Evolutionary conservation across 2,888 invertebrate genomes (phyloP).

Genomic region (Synergus umbraculus): DNA sequence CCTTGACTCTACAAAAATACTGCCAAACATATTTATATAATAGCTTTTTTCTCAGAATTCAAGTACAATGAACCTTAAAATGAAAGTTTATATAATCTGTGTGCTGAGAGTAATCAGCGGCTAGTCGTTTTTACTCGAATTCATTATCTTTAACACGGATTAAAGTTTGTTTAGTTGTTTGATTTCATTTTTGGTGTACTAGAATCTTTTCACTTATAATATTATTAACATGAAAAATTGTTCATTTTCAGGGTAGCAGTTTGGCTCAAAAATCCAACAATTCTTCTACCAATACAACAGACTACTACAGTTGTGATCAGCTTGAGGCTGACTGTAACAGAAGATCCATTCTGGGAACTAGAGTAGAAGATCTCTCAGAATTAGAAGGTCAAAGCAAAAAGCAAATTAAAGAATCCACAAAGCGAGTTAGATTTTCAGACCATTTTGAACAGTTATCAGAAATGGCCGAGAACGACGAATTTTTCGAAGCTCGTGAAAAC

Average conservation of each 20-base stretch:
- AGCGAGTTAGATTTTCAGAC: slow-evolving; percentile 22
- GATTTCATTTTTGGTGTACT: background rate
- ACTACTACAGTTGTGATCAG: slow-evolving; percentile 1
- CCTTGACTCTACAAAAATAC: too few relatives aligned
- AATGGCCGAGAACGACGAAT: slow-evolving; percentile 21
- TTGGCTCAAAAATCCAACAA: background rate
- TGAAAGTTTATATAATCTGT: too few relatives aligned
- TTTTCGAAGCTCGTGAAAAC: slow-evolving; percentile 8
- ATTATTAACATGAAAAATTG: background rate
- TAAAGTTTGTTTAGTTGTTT: too few relatives aligned
- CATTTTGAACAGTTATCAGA: background rate
- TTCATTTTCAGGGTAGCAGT: background rate
- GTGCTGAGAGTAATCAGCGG: too few relatives aligned
- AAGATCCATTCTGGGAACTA: background rate
- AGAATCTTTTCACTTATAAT: background rate
- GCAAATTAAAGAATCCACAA: slow-evolving; percentile 7
- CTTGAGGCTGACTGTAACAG: background rate
- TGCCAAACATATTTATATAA: too few relatives aligned
- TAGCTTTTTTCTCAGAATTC: too few relatives aligned
- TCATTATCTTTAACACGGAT: too few relatives aligned
- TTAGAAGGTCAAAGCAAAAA: background rate
- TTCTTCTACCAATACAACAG: background rate
- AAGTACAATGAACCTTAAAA: too few relatives aligned
- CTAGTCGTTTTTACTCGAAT: too few relatives aligned
- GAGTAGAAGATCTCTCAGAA: background rate